These are phyloP conservation scores for Papilio polytes DNA, from an alignment of 1,140 invertebrate genomes.

Conservation along the genomic window DNA sequence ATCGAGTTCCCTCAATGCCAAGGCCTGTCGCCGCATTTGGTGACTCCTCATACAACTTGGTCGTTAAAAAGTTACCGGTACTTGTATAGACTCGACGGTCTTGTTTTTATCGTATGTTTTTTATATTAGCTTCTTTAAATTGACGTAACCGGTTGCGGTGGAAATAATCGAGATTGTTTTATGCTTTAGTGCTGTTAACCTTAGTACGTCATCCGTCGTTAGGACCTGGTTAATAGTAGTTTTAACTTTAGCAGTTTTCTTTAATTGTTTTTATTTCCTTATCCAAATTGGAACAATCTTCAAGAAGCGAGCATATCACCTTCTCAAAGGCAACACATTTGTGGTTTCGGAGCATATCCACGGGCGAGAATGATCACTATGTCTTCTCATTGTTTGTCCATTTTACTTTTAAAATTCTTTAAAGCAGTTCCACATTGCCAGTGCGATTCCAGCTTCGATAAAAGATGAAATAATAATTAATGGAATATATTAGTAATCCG, in stretches of 20 bases:
- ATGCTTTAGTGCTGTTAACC: not conserved
- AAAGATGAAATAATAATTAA: not conserved
- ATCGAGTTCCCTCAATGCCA: conserved; percentile 71
- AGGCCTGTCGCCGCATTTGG: conserved; percentile 58
- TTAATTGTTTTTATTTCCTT: not conserved
- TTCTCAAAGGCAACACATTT: no score
- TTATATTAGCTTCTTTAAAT: not conserved
- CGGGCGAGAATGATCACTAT: no score
- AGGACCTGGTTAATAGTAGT: not conserved
- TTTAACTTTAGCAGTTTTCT: not conserved
- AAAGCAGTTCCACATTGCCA: not conserved
- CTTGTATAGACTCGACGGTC: conserved; percentile 8
- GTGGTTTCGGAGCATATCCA: no score
- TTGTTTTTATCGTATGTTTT: conserved; percentile 30
- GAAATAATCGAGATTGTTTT: not conserved
- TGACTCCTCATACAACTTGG: conserved; percentile 32
- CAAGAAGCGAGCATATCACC: no score
- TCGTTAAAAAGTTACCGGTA: conserved; percentile 13
- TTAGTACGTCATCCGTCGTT: not conserved
- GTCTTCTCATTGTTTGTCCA: no score
- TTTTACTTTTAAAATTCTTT: no score
- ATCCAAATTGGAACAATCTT: no score
- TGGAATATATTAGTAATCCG: conserved; percentile 17
- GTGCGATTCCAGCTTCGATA: not conserved
- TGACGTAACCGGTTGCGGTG: conserved; percentile 8